Evolutionary conservation across 2,113 vertebrate genomes (phyloP).

Genomic region (Hippocampus comes): DNA sequence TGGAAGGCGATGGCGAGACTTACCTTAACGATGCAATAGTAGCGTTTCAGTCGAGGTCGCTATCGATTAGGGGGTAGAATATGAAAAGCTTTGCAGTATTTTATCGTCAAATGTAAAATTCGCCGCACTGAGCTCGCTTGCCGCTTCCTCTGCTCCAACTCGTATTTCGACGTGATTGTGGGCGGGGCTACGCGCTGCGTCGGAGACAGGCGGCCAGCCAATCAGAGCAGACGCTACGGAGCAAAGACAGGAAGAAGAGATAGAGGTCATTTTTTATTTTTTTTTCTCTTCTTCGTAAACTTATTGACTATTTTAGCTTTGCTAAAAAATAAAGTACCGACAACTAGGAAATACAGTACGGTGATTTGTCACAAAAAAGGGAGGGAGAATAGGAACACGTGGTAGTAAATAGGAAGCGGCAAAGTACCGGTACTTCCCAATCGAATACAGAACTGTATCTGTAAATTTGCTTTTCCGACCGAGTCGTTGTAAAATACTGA

Average conservation of each 20-base stretch:
- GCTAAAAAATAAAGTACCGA: neutral
- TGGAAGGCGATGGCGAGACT: slow-evolving; percentile 25
- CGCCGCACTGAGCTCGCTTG: slow-evolving; percentile 14
- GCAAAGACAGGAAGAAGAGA: slow-evolving; percentile 3
- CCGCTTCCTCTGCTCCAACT: slow-evolving; percentile 49
- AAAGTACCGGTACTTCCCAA: neutral
- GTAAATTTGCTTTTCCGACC: neutral
- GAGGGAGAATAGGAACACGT: neutral
- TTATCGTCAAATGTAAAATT: neutral
- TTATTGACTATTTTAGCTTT: too few species aligned
- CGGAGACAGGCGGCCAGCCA: slow-evolving; percentile 55
- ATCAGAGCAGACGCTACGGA: slow-evolving; percentile 41
- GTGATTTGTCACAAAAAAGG: neutral
- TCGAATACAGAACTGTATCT: neutral
- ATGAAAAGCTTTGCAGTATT: slow-evolving; percentile 3
- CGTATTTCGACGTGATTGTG: slow-evolving; percentile 57
- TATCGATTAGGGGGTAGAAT: neutral
- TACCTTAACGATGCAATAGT: slow-evolving; percentile 48
- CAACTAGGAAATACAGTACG: neutral
- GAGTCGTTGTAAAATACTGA: neutral
- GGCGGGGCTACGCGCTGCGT: slow-evolving; percentile 69
- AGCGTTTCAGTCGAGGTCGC: slow-evolving; percentile 15
- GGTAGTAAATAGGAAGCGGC: neutral
- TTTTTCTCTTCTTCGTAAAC: slow-evolving; percentile 7
- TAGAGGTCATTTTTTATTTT: slow-evolving; percentile 43